Base-by-base conservation (phyloP, 1,140 invertebrate species). In the Anastatus disparis region DNA sequence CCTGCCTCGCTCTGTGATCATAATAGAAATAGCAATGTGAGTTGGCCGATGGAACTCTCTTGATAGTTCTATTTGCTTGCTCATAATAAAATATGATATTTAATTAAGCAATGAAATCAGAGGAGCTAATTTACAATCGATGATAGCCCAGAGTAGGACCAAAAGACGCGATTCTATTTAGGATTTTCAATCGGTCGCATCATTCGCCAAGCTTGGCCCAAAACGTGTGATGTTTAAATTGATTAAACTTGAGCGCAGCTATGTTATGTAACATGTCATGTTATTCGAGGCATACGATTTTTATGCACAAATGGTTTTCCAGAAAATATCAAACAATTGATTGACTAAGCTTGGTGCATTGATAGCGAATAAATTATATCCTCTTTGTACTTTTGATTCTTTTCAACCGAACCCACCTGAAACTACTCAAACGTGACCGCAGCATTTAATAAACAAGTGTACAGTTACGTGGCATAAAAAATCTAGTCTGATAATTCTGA, bases 401-500 rank as follows among this genome's bases (percentile, higher is more conserved):
- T 77, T 77, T 71, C 29, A 79, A 75, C 74, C 72, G 68, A 77
- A 76, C 73, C 71, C 75, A 71, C 71, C 46, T 73, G 66, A 75
- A 71, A 68, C 46, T 72, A 75, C 59, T 75, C 71, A 72, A 70
- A 69, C 64, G 67, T 75, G 73, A 75, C 50, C n/a, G n/a, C 55
- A 70, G 40, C 75, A 76, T 79, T 78, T 73, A 71, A 70, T 69
- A 75, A 75, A 73, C 62, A 75, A 75, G 48, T 73, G 70, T 67
- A 56, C 63, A 72, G 76, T 70, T 75, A 76, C 72, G 74, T 75
- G 48, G 69, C 70, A 74, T 71, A 68, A 74, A 75, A 77, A 79
- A 79, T 81, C 78, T 81, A 81, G 76, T 79, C 79, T 68, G 73
- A 79, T 78, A 73, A 75, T 77, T 78, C 72, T 77, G 75, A 79